These are phyloP conservation scores for Oryzias sinensis DNA, from an alignment of 2,797 vertebrate genomes.

Conservation along the genomic window DNA sequence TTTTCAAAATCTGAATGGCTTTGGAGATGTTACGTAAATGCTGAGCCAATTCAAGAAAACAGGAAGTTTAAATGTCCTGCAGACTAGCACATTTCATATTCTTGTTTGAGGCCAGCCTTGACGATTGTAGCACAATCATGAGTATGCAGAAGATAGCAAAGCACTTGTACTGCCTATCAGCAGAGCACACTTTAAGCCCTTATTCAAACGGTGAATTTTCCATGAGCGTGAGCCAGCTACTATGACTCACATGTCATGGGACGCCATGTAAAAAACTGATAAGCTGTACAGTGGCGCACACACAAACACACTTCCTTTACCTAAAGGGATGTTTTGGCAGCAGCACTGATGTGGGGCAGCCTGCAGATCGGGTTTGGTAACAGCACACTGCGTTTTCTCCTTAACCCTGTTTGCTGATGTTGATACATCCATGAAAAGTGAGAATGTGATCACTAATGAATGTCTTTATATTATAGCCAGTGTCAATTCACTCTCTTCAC, in stretches of 20 bases:
- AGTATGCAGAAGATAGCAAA: constrained; percentile 47
- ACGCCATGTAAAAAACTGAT: constrained; percentile 54
- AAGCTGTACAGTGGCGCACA: constrained; percentile 28
- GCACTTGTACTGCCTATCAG: constrained; percentile 34
- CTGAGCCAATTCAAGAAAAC: background rate
- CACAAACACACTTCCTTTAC: constrained; percentile 31
- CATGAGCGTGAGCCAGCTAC: constrained; percentile 45
- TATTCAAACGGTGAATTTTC: constrained; percentile 59
- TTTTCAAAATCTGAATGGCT: no score
- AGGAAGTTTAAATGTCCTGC: background rate
- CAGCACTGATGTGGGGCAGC: constrained; percentile 22
- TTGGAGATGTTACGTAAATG: no score
- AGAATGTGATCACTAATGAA: constrained; percentile 9
- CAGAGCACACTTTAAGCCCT: constrained; percentile 43
- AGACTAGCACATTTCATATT: background rate
- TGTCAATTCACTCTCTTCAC: no score
- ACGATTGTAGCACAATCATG: constrained; percentile 21
- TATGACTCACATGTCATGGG: constrained; percentile 59
- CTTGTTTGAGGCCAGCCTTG: constrained; percentile 6
- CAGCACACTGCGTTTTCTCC: constrained; percentile 42
- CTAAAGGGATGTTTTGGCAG: constrained; percentile 53
- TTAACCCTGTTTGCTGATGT: constrained; percentile 17
- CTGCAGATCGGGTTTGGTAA: constrained; percentile 40
- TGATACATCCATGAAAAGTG: constrained; percentile 54
- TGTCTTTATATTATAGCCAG: no score